These are phyloP conservation scores for Trichoplusia ni DNA, from an alignment of 1,140 invertebrate genomes.

Conservation along the genomic window DNA sequence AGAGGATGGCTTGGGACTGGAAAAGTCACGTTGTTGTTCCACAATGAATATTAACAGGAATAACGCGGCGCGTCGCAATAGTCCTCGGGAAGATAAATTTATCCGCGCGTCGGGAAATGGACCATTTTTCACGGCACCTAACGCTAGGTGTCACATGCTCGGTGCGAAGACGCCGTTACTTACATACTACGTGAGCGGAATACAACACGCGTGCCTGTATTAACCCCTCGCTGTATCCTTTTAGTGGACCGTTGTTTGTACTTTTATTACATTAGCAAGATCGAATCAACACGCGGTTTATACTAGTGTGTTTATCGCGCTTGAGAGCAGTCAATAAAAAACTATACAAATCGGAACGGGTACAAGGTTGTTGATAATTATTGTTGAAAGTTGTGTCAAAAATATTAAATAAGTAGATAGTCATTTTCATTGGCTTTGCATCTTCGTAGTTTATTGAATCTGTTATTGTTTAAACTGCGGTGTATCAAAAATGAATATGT, in stretches of 20 bases:
- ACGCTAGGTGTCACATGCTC: constrained; percentile 78
- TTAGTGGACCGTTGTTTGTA: constrained; percentile 58
- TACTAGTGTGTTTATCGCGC: constrained; percentile 8
- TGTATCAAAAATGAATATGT: no score
- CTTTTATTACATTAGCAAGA: constrained; percentile 46
- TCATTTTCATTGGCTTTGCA: no score
- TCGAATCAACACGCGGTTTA: constrained; percentile 36
- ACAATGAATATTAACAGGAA: constrained; percentile 80
- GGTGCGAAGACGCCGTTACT: constrained; percentile 76
- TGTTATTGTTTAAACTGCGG: no score
- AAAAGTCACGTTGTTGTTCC: constrained; percentile 66
- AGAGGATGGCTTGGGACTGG: constrained; percentile 37
- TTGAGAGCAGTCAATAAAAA: no score
- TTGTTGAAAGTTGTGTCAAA: no score
- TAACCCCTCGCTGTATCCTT: constrained; percentile 65
- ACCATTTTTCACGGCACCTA: constrained; percentile 80
- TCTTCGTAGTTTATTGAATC: no score
- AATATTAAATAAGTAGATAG: no score
- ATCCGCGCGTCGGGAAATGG: constrained; percentile 73
- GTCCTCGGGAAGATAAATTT: constrained; percentile 74
- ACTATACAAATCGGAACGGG: no score
- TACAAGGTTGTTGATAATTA: no score
- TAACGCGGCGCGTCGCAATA: constrained; percentile 67
- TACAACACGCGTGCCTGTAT: constrained; percentile 63
- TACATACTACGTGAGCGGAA: constrained; percentile 73